Conservation (phyloP, 1,140 invertebrate species). For the Diprion similis region DNA sequence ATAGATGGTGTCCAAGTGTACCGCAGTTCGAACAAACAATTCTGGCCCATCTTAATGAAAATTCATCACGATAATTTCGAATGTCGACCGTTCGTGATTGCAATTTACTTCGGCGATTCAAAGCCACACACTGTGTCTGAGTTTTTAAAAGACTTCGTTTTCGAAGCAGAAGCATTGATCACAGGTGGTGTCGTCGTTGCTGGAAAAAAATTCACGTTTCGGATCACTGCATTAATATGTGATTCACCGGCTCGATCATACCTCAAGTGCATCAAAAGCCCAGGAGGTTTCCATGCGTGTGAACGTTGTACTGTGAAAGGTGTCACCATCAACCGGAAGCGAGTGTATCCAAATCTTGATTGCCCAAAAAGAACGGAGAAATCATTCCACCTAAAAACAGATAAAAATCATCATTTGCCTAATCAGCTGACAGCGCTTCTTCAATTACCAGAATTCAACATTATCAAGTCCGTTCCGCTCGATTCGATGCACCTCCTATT, state of each 20-base stretch:
- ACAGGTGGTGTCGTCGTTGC: conserved; percentile 1
- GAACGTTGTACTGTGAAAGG: conserved; percentile 25
- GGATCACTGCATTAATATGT: conserved; percentile 10
- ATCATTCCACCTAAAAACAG: conserved; percentile 22
- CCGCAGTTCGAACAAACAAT: conserved; percentile 7
- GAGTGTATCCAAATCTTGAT: conserved; percentile 24
- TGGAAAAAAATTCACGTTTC: conserved; percentile 9
- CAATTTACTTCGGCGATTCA: conserved; percentile 17
- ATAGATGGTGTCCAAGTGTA: conserved; percentile 20
- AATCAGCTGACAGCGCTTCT: conserved; percentile 21
- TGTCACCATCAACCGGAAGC: conserved; percentile 4
- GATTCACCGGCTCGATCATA: conserved; percentile 20
- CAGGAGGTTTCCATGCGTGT: conserved; percentile 16
- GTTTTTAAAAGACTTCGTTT: conserved; percentile 21
- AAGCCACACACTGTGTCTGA: neutral
- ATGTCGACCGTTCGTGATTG: conserved; percentile 10
- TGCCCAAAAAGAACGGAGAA: conserved; percentile 14
- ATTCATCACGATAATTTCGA: conserved; percentile 20
- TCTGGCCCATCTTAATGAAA: conserved; percentile 22
- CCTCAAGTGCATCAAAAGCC: conserved; percentile 18
- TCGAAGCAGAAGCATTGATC: conserved; percentile 10
- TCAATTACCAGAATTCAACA: conserved; percentile 23
- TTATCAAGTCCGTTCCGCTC: conserved; percentile 14
- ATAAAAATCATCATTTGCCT: conserved; percentile 23
- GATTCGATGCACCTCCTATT: conserved; percentile 30